Evolutionary conservation across 2,888 invertebrate genomes (phyloP), one percentile per base, ranked within the genome.

Genomic region (Kryphioiulus occultus): DNA sequence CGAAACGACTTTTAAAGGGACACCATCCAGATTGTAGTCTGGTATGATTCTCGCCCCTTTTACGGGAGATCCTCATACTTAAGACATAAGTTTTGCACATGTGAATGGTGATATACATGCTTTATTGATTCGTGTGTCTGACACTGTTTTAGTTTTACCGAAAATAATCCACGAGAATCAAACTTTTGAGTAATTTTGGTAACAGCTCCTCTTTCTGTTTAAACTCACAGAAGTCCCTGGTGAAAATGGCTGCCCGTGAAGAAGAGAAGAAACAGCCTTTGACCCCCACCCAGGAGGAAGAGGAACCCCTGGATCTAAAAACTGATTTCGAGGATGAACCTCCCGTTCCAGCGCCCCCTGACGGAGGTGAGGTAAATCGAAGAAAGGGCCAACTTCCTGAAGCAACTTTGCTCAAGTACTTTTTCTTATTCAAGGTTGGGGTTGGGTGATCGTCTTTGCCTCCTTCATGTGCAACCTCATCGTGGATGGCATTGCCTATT

Each of bases 401-500:
- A 53, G n/a, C n/a, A 0, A n/a, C 1, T 9, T 17, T 53, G n/a
- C 19, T 53, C 53, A 53, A n/a, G n/a, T n/a, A 19, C 17, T 83
- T 83, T 68, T 88, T 22, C 39, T 0, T 87, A 83, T 84, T 89
- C 19, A n/a, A 89, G 98, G 98, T 86, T 97, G 96, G 93, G 97
- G 97, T 88, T 97, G 97, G 97, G 95, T 98, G 91, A 96, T 99
- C 91, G 98, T 99, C 87, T 95, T 97, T 91, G 98, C 98, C 87
- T 98, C 98, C 84, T 98, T 99, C 93, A 95, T 99, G 95, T 98
- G 98, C 93, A 99, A 99, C 94, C 95, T 99, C 94, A 96, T 99
- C 90, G 98, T 99, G 88, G 99, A 99, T 92, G 99, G 98, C 90
- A 98, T 99, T 89, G 97, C 98, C n/a, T 99, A 99, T 93, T 97